Conservation (phyloP, 2,797 vertebrate species). For the Brachyrhaphis roseni region DNA sequence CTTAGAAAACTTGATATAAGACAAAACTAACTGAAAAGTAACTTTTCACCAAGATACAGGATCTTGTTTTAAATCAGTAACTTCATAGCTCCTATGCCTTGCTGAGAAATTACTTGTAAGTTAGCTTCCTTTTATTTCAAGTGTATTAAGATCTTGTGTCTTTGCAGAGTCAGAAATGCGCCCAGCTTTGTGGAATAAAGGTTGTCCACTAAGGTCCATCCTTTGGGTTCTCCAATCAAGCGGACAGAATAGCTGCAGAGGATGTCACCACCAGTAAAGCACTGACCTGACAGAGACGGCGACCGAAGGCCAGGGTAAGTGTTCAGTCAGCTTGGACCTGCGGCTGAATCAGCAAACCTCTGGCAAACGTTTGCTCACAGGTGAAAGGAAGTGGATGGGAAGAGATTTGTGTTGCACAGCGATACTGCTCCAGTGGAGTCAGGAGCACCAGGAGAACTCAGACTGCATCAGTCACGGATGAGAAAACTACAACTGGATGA, state of each 20-base stretch:
- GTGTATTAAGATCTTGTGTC: too few relatives aligned
- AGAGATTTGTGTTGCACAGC: neutral
- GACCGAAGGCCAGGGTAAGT: neutral
- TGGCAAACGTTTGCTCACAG: slow-evolving; percentile 1
- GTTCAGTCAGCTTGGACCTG: slow-evolving; percentile 3
- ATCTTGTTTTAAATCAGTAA: too few relatives aligned
- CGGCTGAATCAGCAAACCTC: slow-evolving; percentile 5
- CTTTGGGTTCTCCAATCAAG: neutral
- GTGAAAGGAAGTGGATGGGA: neutral
- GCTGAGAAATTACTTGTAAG: too few relatives aligned
- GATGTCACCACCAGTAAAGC: slow-evolving; percentile 1
- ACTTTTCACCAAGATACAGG: too few relatives aligned
- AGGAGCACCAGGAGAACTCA: neutral
- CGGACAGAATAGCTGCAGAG: slow-evolving; percentile 2
- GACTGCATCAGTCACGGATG: neutral
- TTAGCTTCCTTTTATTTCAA: too few relatives aligned
- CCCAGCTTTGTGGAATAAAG: neutral
- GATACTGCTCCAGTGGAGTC: neutral
- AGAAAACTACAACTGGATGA: neutral
- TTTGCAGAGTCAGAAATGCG: neutral
- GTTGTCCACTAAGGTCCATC: neutral
- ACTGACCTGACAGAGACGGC: slow-evolving; percentile 5
- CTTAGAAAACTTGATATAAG: too few relatives aligned
- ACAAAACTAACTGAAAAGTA: too few relatives aligned
- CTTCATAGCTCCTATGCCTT: too few relatives aligned